These are phyloP conservation scores for Procambarus virginalis DNA, from an alignment of 1,140 invertebrate genomes.

Conservation along the genomic window DNA sequence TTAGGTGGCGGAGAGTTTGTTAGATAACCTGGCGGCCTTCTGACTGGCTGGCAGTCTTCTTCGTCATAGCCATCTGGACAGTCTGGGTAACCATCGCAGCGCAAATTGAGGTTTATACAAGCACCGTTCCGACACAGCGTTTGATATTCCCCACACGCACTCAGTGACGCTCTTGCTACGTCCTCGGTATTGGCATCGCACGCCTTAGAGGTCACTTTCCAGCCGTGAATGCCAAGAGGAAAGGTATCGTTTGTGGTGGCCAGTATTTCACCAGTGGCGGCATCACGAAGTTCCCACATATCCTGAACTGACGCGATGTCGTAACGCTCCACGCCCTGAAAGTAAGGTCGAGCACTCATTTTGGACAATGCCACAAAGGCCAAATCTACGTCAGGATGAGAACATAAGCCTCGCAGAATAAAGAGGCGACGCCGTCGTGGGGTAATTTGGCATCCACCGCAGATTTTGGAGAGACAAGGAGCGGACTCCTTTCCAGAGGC, in stretches of 20 bases:
- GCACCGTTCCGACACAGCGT: slow-evolving; percentile 18
- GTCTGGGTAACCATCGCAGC: slow-evolving; percentile 59
- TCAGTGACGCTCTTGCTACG: slow-evolving; percentile 11
- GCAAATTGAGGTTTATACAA: slow-evolving; percentile 19
- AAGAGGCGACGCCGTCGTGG: neutral
- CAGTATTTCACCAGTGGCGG: slow-evolving; percentile 2
- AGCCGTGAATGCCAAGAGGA: slow-evolving; percentile 22
- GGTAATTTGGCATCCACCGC: slow-evolving; percentile 39
- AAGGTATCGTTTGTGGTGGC: slow-evolving; percentile 15
- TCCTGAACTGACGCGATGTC: neutral
- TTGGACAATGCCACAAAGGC: slow-evolving; percentile 35
- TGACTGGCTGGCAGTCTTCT: slow-evolving; percentile 47
- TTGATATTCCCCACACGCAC: slow-evolving; percentile 16
- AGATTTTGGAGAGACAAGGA: slow-evolving; percentile 14
- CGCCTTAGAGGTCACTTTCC: slow-evolving; percentile 19
- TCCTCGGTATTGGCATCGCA: neutral
- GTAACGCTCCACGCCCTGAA: slow-evolving; percentile 51
- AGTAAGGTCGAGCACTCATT: slow-evolving; percentile 11
- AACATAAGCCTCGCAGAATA: slow-evolving; percentile 41
- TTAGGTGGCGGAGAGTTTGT: slow-evolving; percentile 36
- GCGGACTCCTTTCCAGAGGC: slow-evolving; percentile 8
- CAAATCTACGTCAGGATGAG: slow-evolving; percentile 27
- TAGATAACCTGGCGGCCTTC: slow-evolving; percentile 26
- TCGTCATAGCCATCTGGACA: slow-evolving; percentile 56
- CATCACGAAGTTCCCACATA: slow-evolving; percentile 44